A percentile compares a stretch with the other conserved stretches of the same genome.
These are phyloP conservation scores for Acanthochromis polyacanthus DNA, from an alignment of 2,113 vertebrate species.

Conservation along the genomic window DNA sequence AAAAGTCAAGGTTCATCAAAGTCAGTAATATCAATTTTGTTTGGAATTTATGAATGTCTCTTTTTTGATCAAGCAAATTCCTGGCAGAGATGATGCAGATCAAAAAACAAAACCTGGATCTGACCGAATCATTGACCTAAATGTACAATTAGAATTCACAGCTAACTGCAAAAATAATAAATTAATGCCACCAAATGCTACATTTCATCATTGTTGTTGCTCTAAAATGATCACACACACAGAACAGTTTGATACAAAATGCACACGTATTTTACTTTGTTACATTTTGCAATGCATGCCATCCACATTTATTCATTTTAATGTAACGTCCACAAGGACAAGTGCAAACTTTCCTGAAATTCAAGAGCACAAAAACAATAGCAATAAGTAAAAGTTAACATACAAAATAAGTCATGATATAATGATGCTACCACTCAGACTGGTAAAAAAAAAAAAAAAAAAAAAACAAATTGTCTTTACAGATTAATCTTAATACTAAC, in stretches of 20 bases:
- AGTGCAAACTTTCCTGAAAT: conserved; percentile 84
- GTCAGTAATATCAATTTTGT: no score
- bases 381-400: conserved; percentile 66
- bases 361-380: conserved; percentile 67
- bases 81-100: no score
- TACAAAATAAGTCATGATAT: conserved; percentile 69
- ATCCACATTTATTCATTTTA: conserved; percentile 77
- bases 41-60: no score
- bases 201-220: no score
- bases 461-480: conserved; percentile 46
- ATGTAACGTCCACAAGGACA: conserved; percentile 75
- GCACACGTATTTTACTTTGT: conserved; percentile 72
- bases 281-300: conserved; percentile 79
- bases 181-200: no score
- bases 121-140: no score
- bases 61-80: no score
- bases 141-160: no score
- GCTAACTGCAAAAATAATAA: no score
- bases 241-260: conserved; percentile 72
- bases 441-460: conserved; percentile 63
- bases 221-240: neutral
- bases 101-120: no score
- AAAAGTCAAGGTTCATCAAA: no score
- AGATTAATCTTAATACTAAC: conserved; percentile 65
- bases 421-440: conserved; percentile 69